Conservation (phyloP, 2,888 invertebrate species). For the Neuroscelio doddi region DNA sequence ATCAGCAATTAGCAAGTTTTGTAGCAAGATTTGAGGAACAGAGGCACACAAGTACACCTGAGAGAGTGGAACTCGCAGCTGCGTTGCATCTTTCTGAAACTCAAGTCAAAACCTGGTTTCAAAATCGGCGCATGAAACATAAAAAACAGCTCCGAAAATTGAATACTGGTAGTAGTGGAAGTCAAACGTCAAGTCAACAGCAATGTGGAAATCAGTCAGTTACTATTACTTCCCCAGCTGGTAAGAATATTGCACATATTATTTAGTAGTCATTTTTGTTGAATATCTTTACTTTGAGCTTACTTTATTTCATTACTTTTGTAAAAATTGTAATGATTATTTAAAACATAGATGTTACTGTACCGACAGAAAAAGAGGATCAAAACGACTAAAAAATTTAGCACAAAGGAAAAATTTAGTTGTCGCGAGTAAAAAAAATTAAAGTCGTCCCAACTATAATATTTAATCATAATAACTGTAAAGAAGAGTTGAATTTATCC, state of each 20-base stretch:
- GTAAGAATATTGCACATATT: conserved; percentile 46
- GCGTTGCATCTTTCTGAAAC: conserved; percentile 96
- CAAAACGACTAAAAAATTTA: too few species aligned
- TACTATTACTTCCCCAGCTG: conserved; percentile 64
- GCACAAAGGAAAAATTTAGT: too few species aligned
- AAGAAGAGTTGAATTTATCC: too few species aligned
- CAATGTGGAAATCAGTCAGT: conserved; percentile 57
- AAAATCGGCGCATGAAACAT: conserved; percentile 97
- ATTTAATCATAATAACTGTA: too few species aligned
- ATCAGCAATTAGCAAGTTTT: conserved; percentile 86
- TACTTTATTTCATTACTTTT: not conserved
- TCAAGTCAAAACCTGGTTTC: conserved; percentile 98
- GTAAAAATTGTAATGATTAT: too few species aligned
- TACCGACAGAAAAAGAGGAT: too few species aligned
- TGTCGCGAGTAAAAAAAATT: too few species aligned
- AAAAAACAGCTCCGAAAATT: conserved; percentile 90
- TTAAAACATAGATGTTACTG: too few species aligned
- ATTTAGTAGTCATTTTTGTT: conserved; percentile 5
- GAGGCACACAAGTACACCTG: conserved; percentile 95
- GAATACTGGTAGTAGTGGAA: conserved; percentile 66
- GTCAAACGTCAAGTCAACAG: conserved; percentile 55
- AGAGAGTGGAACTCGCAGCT: conserved; percentile 94
- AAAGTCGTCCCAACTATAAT: too few species aligned
- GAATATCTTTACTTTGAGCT: not conserved
- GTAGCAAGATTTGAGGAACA: conserved; percentile 97